phyloP scores from a whole-genome alignment of 2,113 vertebrate species.

The Dicaeum eximium region DNA sequence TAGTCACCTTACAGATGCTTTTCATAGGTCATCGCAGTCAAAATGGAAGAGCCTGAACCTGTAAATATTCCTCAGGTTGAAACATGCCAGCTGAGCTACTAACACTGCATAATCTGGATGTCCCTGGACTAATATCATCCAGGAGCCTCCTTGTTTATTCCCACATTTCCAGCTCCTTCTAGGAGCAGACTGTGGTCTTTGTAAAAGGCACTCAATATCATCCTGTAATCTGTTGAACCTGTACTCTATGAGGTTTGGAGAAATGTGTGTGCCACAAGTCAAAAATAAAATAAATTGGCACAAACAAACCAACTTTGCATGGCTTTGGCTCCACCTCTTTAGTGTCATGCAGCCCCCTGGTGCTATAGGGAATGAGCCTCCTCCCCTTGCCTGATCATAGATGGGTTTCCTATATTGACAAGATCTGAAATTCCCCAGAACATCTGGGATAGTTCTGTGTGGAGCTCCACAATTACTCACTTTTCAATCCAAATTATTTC shows the following conservation, averaged over 20 bases:
- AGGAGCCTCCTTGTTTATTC: not conserved
- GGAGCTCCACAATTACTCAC: not conserved
- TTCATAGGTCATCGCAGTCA: not conserved
- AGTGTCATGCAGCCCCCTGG: not conserved
- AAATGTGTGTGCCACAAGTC: not conserved
- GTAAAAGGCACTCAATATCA: not conserved
- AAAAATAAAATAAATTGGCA: not conserved
- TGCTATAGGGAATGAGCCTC: not conserved
- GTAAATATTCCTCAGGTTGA: not conserved
- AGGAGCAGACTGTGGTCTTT: not conserved
- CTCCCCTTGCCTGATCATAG: not conserved
- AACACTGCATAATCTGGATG: not conserved
- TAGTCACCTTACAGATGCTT: not conserved
- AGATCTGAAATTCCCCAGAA: not conserved
- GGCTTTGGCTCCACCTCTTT: not conserved
- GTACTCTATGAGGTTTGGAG: not conserved
- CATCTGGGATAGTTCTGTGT: not conserved
- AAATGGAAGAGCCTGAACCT: not conserved
- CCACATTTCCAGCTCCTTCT: not conserved
- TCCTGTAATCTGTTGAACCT: not conserved
- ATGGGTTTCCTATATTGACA: not conserved
- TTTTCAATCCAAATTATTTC: not conserved
- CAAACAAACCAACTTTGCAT: not conserved
- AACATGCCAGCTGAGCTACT: not conserved
- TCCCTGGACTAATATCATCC: not conserved